Evolutionary conservation across 1,140 invertebrate species (phyloP).

Genomic region (Oncopeltus fasciatus): DNA sequence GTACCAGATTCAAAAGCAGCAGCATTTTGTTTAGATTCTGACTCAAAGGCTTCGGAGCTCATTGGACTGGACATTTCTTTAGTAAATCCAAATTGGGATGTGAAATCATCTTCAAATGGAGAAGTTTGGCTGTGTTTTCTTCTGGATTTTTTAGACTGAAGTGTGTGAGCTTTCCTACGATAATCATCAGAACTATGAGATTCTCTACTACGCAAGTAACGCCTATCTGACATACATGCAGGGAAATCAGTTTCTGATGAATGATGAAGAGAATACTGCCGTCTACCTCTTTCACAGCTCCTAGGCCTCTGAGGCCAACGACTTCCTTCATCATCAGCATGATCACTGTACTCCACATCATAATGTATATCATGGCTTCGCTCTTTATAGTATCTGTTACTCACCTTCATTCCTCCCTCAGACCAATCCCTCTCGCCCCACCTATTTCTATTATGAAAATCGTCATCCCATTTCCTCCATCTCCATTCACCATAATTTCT

Average conservation of each 20-base stretch:
- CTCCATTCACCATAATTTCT: conserved; percentile 23
- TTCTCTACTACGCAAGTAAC: conserved; percentile 10
- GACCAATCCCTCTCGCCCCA: conserved; percentile 26
- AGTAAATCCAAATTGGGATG: conserved; percentile 27
- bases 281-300: conserved; percentile 19
- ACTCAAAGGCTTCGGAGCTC: conserved; percentile 24
- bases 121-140: conserved; percentile 32
- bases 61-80: conserved; percentile 20
- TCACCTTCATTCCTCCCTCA: conserved; percentile 28
- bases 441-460: conserved; percentile 13
- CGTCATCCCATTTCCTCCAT: conserved; percentile 32
- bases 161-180: conserved; percentile 14
- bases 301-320: conserved; percentile 19
- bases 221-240: conserved; percentile 1
- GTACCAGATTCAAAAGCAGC: conserved; percentile 9
- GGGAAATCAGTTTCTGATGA: conserved; percentile 14
- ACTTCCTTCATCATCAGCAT: conserved; percentile 23
- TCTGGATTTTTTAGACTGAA: conserved; percentile 17
- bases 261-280: conserved; percentile 20
- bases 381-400: conserved; percentile 32
- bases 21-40: conserved; percentile 22
- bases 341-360: conserved; percentile 35
- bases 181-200: conserved; percentile 11
- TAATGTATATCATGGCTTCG: conserved; percentile 36
- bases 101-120: conserved; percentile 56